Conservation (phyloP, 2,113 vertebrate genomes). For the Macroglossus sobrinus region DNA sequence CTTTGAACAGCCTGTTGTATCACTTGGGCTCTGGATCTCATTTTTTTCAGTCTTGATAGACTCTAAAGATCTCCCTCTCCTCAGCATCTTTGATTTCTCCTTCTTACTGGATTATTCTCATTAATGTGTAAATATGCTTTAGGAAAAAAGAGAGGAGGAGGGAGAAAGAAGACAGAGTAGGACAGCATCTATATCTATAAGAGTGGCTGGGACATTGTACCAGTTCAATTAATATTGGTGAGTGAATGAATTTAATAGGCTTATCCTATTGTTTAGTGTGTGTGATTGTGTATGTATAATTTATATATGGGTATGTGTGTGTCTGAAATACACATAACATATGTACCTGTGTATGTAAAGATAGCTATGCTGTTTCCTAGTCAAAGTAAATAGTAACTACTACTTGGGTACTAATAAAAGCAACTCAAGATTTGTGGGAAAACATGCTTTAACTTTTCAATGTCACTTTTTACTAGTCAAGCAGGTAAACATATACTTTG, state of each 20-base stretch:
- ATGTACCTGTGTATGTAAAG: background rate
- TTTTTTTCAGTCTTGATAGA: background rate
- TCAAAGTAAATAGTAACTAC: background rate
- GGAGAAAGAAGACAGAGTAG: background rate
- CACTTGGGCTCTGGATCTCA: background rate
- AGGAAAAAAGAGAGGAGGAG: background rate
- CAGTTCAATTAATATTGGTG: background rate
- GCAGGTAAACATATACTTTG: background rate
- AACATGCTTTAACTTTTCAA: background rate
- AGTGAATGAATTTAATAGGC: background rate
- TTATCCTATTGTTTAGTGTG: background rate
- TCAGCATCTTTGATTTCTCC: background rate
- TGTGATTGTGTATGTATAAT: background rate
- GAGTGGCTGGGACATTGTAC: background rate
- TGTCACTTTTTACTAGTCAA: background rate
- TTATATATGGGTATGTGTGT: background rate
- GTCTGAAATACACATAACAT: background rate
- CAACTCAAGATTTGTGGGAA: background rate
- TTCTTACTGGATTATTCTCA: background rate
- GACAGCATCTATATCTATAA: background rate
- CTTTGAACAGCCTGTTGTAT: background rate
- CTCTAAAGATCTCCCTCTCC: background rate
- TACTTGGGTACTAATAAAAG: background rate
- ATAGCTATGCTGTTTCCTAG: background rate
- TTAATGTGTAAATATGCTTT: background rate